Evolutionary conservation across 35 echinoderm and acorn worm species (phyloP).

Genomic region (Ophioderma brevispina): DNA sequence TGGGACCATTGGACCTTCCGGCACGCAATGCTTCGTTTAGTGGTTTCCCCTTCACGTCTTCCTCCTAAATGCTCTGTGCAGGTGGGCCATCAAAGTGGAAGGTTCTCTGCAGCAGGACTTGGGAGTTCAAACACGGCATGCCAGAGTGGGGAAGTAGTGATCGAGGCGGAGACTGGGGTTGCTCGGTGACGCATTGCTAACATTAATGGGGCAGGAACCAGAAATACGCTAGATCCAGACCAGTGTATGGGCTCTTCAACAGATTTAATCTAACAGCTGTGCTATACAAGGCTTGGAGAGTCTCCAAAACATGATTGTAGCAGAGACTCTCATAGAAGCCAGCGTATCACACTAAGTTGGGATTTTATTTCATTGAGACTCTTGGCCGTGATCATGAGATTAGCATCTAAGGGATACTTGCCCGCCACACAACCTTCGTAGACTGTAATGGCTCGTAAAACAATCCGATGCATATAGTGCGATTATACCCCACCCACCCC

Average conservation of each 20-base stretch:
- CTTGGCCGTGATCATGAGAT: neutral
- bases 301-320: neutral
- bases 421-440: neutral
- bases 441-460: neutral
- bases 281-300: neutral
- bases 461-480: neutral
- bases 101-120: too few species aligned
- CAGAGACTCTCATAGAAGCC: neutral
- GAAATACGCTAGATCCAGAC: too few species aligned
- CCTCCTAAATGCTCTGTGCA: neutral
- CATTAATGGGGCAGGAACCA: too few species aligned
- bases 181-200: too few species aligned
- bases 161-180: too few species aligned
- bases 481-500: neutral
- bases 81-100: neutral
- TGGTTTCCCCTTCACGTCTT: neutral
- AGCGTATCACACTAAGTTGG: neutral
- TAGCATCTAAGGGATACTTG: neutral
- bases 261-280: neutral
- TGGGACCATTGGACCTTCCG: neutral
- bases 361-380: neutral
- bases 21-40: conserved; percentile 4
- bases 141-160: too few species aligned
- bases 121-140: too few species aligned
- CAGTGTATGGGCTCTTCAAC: too few species aligned